Conservation (phyloP, 2,797 vertebrate species). For the Xerus rutilus region DNA sequence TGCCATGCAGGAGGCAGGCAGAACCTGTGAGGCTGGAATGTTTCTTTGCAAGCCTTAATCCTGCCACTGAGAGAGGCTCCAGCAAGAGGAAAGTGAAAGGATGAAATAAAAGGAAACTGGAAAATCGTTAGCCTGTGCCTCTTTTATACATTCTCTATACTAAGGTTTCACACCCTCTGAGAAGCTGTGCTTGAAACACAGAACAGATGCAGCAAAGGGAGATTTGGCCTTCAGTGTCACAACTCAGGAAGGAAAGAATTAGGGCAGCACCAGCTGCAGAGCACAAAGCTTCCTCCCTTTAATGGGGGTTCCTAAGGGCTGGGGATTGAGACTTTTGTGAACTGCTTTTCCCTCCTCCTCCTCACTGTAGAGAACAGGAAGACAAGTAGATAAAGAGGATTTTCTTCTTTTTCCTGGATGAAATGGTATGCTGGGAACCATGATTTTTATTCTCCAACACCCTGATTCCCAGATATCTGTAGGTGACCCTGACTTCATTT, state of each 20-base stretch:
- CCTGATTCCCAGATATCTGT: background rate
- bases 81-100: slow-evolving; percentile 20
- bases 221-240: background rate
- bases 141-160: slow-evolving; percentile 1
- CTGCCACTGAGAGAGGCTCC: background rate
- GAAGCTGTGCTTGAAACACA: slow-evolving; percentile 59
- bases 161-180: slow-evolving; percentile 58
- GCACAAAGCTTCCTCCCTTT: background rate
- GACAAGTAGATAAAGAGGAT: background rate
- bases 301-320: background rate
- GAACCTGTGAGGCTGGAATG: background rate
- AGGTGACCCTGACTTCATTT: background rate
- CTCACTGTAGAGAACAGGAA: background rate
- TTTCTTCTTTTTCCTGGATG: background rate
- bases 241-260: slow-evolving; percentile 64
- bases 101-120: slow-evolving; percentile 26
- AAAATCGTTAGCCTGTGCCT: background rate
- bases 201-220: slow-evolving; percentile 50
- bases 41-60: slow-evolving; percentile 8
- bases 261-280: background rate
- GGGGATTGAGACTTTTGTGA: background rate
- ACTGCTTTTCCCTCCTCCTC: background rate
- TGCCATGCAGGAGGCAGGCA: background rate
- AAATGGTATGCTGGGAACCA: background rate
- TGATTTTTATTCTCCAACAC: background rate